Evolutionary conservation across 2,113 vertebrate species (phyloP).

Genomic region (Hippocampus comes): DNA sequence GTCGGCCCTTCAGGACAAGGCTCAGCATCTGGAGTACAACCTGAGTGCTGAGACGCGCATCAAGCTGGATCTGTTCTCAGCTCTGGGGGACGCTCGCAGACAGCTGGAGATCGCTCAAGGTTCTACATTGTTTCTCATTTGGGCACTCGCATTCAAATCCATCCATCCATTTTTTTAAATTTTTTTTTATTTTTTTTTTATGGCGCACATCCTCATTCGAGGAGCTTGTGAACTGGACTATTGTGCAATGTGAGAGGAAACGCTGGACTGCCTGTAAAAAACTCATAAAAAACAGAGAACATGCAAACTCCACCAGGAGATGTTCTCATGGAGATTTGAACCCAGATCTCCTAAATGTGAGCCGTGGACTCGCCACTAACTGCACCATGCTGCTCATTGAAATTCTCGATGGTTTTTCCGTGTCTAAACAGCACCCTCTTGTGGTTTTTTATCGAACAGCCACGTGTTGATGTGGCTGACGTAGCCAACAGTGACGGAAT

Average conservation of each 20-base stretch:
- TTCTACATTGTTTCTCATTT: conserved; percentile 18
- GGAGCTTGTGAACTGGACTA: neutral
- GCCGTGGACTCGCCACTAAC: too few relatives aligned
- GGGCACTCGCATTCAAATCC: neutral
- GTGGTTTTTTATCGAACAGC: neutral
- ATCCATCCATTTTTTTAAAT: neutral
- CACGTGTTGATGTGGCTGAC: too few relatives aligned
- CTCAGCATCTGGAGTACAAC: conserved; percentile 80
- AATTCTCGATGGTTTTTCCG: neutral
- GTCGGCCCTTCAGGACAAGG: conserved; percentile 78
- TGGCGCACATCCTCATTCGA: neutral
- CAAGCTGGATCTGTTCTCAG: conserved; percentile 80
- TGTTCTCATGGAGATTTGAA: too few relatives aligned
- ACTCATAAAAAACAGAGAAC: too few relatives aligned
- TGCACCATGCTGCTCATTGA: too few relatives aligned
- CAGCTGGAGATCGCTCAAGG: conserved; percentile 80
- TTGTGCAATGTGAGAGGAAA: too few relatives aligned
- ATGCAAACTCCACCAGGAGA: too few relatives aligned
- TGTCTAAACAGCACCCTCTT: neutral
- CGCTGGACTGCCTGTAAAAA: too few relatives aligned
- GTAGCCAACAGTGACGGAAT: too few relatives aligned
- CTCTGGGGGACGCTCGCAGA: conserved; percentile 75
- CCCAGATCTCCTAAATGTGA: too few relatives aligned
- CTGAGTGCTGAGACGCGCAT: conserved; percentile 80
- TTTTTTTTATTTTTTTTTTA: neutral